Evolutionary conservation across 2,797 vertebrate species (phyloP), one percentile per base, ranked within the genome.

Genomic region (Chanos chanos): DNA sequence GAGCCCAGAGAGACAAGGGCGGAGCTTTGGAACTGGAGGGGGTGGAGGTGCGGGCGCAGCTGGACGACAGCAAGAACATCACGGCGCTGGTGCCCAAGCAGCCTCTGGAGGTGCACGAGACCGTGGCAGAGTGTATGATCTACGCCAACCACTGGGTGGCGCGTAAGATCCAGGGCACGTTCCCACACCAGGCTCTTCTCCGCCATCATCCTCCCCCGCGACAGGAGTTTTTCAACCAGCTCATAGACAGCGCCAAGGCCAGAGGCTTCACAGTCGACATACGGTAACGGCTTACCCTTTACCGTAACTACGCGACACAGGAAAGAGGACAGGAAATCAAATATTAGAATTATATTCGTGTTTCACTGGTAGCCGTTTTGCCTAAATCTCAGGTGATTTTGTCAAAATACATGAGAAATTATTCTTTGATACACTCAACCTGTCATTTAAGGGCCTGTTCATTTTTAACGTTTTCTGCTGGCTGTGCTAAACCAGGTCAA

Each of bases 91-190:
- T 98, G 13, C 95, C 97, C 4, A 89, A 85, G 25, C 93, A 97
- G 81, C 94, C 94, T 0, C 87, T 99, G 70, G 94, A 97, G 77
- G 92, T 98, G 39, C 95, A 99, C 0, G 93, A 97, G 85, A 97
- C 92, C 0, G 93, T 99, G 60, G 95, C 96, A 0, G 96, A 99
- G 66, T 99, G 95, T 71, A 99, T 99, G 97, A 97, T 99, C 66
- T 88, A 94, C 13, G 94, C 96, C 80, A 99, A 99, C 89, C 93
- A 97, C 88, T 99, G 95, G 94, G 96, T 98, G 75, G 96, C 96
- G 4, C 90, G 87, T 73, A 95, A 93, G 81, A 93, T 98, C 72
- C 88, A 91, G 63, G 90, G 93, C 77, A 47, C 44, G n/a, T 97
- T 95, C 67, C 94, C 95, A 1, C 89, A 90, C 1, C 93, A 92